Conservation (phyloP, 1,140 invertebrate species). For the Pomacea maculata region DNA sequence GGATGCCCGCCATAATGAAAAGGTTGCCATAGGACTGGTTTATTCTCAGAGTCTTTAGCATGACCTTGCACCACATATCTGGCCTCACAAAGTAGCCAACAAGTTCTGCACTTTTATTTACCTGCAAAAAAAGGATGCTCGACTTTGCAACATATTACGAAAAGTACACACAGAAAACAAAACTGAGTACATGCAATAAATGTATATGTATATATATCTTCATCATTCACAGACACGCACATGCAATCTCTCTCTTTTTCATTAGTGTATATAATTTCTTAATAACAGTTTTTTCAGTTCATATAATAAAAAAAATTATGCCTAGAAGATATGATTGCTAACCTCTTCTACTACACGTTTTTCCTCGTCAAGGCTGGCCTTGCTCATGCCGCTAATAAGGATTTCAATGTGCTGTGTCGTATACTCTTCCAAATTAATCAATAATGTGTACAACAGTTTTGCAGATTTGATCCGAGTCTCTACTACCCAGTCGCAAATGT, state of each 20-base stretch:
- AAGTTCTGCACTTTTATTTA: slow-evolving; percentile 72
- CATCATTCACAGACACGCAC: not conserved
- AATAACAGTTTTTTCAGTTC: not conserved
- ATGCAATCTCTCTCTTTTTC: not conserved
- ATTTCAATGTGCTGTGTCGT: slow-evolving; percentile 76
- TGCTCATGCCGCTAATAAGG: slow-evolving; percentile 68
- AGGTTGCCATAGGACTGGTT: slow-evolving; percentile 50
- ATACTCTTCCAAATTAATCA: slow-evolving; percentile 76
- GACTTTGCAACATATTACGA: not conserved
- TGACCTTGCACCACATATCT: slow-evolving; percentile 60
- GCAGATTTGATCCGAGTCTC: slow-evolving; percentile 76
- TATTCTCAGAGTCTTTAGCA: slow-evolving; percentile 44
- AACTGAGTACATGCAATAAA: not conserved
- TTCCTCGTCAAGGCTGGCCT: slow-evolving; percentile 71
- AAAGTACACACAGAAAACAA: not conserved
- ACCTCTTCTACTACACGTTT: slow-evolving; percentile 73
- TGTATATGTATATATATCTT: not conserved
- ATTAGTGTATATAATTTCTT: not conserved
- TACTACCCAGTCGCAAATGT: slow-evolving; percentile 78
- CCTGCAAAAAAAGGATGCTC: slow-evolving; percentile 51
- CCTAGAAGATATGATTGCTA: slow-evolving; percentile 35
- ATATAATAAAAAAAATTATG: slow-evolving; percentile 4
- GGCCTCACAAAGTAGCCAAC: slow-evolving; percentile 77
- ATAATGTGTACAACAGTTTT: slow-evolving; percentile 75
- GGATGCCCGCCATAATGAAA: slow-evolving; percentile 56